phyloP scores from a whole-genome alignment of 2,888 invertebrate species.

The Phalera bucephala region DNA sequence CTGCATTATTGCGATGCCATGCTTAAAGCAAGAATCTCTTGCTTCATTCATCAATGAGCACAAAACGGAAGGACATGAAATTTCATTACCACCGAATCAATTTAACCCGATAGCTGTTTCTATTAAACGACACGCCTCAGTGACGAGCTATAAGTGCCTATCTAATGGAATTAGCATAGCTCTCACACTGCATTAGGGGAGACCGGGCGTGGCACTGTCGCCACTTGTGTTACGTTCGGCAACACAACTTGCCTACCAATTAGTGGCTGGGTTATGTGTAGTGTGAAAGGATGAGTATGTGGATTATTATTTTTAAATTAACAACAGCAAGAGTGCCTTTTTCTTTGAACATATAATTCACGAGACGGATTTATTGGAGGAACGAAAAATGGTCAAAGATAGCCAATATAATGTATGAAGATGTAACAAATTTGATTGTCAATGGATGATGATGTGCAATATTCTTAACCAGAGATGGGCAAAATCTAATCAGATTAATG shows the following conservation, averaged over 20 bases:
- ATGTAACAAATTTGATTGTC: no score
- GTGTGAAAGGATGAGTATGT: no score
- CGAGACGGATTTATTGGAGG: no score
- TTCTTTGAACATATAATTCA: no score
- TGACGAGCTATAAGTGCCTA: constrained; percentile 30
- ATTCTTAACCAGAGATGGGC: no score
- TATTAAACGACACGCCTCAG: constrained; percentile 16
- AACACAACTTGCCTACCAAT: constrained; percentile 1
- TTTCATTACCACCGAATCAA: constrained; percentile 27
- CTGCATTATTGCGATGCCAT: no score
- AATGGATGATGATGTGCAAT: no score
- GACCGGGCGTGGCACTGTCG: constrained; percentile 10
- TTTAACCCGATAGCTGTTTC: constrained; percentile 23
- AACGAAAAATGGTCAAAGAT: no score
- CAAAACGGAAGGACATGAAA: constrained; percentile 12
- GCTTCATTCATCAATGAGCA: neutral
- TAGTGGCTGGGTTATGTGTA: neutral
- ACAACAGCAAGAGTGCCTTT: no score
- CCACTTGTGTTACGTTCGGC: constrained; percentile 7
- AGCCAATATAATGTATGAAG: no score
- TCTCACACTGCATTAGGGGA: constrained; percentile 20
- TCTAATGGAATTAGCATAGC: constrained; percentile 45
- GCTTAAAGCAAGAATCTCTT: neutral
- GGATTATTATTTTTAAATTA: no score
- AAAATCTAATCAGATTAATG: no score